A percentile compares a stretch with the other conserved stretches of the same genome.
These are phyloP conservation scores for Lateolabrax maculatus DNA, from an alignment of 2,797 vertebrate species.

Conservation along the genomic window DNA sequence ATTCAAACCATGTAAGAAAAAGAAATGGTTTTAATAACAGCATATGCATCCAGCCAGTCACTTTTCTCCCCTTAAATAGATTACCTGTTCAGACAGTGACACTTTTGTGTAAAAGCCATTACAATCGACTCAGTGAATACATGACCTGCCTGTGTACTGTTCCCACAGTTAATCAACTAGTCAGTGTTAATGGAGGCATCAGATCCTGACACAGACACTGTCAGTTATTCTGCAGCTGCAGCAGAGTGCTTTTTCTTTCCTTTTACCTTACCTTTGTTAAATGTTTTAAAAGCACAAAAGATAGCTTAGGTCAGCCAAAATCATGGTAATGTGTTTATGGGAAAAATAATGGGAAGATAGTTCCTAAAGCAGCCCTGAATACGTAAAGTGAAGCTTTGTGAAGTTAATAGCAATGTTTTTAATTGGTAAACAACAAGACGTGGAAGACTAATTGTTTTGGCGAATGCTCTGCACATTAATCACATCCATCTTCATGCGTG, in stretches of 20 bases:
- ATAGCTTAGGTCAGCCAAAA: constrained; percentile 10
- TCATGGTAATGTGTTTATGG: background rate
- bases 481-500: constrained; percentile 13
- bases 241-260: background rate
- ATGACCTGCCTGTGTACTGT: constrained; percentile 69
- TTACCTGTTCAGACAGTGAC: constrained; percentile 60
- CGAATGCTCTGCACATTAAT: constrained; percentile 14
- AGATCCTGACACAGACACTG: constrained; percentile 64
- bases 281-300: constrained; percentile 53
- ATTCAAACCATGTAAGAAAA: background rate
- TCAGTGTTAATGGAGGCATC: constrained; percentile 73
- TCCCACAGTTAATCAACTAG: constrained; percentile 79
- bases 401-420: constrained; percentile 11
- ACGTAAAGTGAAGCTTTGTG: background rate
- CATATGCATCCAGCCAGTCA: constrained; percentile 35
- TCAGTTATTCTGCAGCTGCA: constrained; percentile 45
- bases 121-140: constrained; percentile 71
- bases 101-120: constrained; percentile 66
- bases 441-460: constrained; percentile 37
- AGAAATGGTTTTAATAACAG: constrained; percentile 25
- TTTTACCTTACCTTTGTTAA: constrained; percentile 34
- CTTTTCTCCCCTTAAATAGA: constrained; percentile 55
- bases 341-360: constrained; percentile 9
- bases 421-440: constrained; percentile 34
- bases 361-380: constrained; percentile 15